phyloP scores from a whole-genome alignment of 2,113 vertebrate genomes.

The Sylvietta virens region DNA sequence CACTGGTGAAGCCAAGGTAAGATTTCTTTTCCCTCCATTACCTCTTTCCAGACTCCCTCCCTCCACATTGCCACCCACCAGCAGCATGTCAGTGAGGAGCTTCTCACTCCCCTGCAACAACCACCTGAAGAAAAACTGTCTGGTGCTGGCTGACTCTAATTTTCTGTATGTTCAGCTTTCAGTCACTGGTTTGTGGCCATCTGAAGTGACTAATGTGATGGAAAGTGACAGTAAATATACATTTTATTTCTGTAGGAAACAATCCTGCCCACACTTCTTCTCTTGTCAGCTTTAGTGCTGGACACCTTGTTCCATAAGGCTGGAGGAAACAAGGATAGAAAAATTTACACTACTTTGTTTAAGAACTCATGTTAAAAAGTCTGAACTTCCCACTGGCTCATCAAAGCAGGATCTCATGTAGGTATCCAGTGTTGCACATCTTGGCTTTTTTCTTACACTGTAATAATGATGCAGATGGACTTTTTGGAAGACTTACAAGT shows the following conservation, averaged over 20 bases:
- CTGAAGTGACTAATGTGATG: background rate
- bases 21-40: constrained; percentile 43
- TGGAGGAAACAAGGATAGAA: background rate
- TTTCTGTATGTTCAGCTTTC: background rate
- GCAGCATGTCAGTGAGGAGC: background rate
- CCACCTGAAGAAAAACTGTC: background rate
- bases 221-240: background rate
- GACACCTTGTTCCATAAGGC: background rate
- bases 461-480: background rate
- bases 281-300: background rate
- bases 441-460: background rate
- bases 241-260: background rate
- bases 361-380: background rate
- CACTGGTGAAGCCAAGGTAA: constrained; percentile 65
- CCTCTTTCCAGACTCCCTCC: background rate
- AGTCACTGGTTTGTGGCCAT: background rate
- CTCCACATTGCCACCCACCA: background rate
- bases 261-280: background rate
- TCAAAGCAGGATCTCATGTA: background rate
- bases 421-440: background rate
- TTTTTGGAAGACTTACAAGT: background rate
- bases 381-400: background rate
- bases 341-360: background rate
- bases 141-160: background rate
- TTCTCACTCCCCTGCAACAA: background rate